Base-by-base conservation (phyloP, 2,888 invertebrate species). In the Melanophora roralis region DNA sequence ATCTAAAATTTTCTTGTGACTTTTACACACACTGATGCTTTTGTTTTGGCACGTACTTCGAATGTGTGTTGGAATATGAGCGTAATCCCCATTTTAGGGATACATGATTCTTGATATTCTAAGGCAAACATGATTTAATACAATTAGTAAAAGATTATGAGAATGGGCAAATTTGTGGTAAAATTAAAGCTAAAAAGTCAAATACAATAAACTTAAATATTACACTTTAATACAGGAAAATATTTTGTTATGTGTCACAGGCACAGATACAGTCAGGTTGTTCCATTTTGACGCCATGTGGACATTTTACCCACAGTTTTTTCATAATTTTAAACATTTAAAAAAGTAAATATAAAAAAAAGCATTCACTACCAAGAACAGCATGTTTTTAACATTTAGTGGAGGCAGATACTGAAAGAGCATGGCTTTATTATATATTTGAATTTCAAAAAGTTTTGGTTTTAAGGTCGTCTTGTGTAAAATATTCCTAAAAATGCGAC, bases 91-190 rank as follows among this genome's bases (percentile, higher is more conserved):
- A 62, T 69, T 67, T 62, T 49, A 76, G 62, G 72, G 76, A 76
- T 76, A 76, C 72, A 80, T 72, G 67, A 75, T 68, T 76, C 75
- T 72, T 80, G 72, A 57, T 47, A 69, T 76, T 40, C 62, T 38
- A 57, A 62, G 40, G n/a, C 40, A 76, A 80, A 80, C 72, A 80
- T 62, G 71, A 75, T 79, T 80, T 76, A 80, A 75, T 80, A 72
- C 67, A 80, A 80, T 80, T 80, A 75, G 62, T 67, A 38, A 72
- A 51, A 19, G 47, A 27, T 34, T 16, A 8, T 23, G n/a, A 32
- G 36, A 12, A 45, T 3, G 43, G 21, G 38, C 14, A 38, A 53
- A 51, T 38, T 14, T 21, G 7, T 34, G 34, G 27, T 62, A 55
- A 27, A n/a, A 5, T n/a, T n/a, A 11, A 55, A 34, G 14, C 16